Evolutionary conservation across 2,113 vertebrate species (phyloP), one percentile per base, ranked within the genome.

Genomic region (Hippocampus comes): DNA sequence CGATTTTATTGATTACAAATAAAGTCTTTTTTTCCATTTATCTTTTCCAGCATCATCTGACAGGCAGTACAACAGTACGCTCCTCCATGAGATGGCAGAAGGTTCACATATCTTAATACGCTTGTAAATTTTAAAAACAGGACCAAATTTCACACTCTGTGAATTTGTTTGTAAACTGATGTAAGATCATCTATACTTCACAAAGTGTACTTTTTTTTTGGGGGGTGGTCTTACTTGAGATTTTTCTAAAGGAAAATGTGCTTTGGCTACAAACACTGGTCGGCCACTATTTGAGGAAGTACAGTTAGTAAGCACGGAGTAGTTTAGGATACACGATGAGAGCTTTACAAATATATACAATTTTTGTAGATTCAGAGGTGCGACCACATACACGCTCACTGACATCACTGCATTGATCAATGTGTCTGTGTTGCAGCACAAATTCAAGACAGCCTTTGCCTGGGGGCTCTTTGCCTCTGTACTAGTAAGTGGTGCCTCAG

Each of bases 311-410:
- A 82, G 69, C 73, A 15, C 69, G 72, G 46, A 72, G 30, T 78
- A 68, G 67, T 76, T 78, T 55, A 78, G 63, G 60, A 60, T 43
- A 57, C 66, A 78, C 25, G 17, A 57, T 57, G 21, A 71, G 38
- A 77, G 60, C 69, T 49, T 61, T 64, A 63, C 75, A 59, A 72
- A 78, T 72, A 75, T 65, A 81, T 71, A 71, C 65, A 49, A 53
- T 67, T 53, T 71, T 64, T 23, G 59, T 55, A 11, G 15, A 30
- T 41, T 56, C 17, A 74, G 17, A 49, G 70, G 17, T 56, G 51
- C 43, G 25, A 38, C 2, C 20, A 68, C 21, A 11, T 25, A 46
- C 14, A 42, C 21, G 18, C 42, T 18, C 53, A 56, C 21, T n/a
- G 67, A 51, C 14, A 48, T 11, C 48, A 67, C 63, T 25, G 38